Evolutionary conservation across 2,888 invertebrate species (phyloP), one percentile per base, ranked within the genome.

Genomic region (Zygaena filipendulae): DNA sequence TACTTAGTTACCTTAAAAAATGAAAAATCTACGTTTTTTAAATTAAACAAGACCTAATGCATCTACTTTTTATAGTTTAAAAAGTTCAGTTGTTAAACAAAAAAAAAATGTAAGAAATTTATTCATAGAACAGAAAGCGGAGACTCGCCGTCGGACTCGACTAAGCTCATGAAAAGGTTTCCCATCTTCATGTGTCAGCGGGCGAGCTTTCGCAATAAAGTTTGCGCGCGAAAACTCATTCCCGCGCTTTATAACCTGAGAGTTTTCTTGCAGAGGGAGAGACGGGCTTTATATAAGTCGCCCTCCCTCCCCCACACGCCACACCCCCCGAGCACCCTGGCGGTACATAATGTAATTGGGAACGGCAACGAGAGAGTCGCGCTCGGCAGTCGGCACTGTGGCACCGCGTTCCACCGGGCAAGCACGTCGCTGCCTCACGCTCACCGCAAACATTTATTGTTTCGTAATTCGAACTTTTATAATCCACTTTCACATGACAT

Each of bases 191-290:
- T 52, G 45, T 42, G 40, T 49, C 49, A 50, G 50, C 42, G 42
- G 44, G 45, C 43, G 45, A 48, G 49, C 50, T 54, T 51, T 50
- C 40, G 59, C 53, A 57, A 67, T 67, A 69, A 67, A 72, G 63
- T 74, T 74, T 74, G 50, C 61, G 70, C 69, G 68, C 56, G 67
- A 68, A 71, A 71, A 64, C 59, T 68, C 70, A 62, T 71, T 72
- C 69, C 68, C 72, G 72, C 71, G 69, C 66, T 70, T 71, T 69
- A 67, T 60, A 61, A 56, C 58, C 53, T 54, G 53, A 47, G 61
- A 61, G 60, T 64, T 68, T 68, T 56, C 60, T 52, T 51, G 52
- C 44, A 43, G 52, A 54, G 51, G 49, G 47, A 52, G 53, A 45
- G 46, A 49, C 47, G 46, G 52, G 50, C 38, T 48, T 53, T 60